Evolutionary conservation across 2,797 vertebrate species (phyloP).

Genomic region (Rhinophrynus dorsalis): DNA sequence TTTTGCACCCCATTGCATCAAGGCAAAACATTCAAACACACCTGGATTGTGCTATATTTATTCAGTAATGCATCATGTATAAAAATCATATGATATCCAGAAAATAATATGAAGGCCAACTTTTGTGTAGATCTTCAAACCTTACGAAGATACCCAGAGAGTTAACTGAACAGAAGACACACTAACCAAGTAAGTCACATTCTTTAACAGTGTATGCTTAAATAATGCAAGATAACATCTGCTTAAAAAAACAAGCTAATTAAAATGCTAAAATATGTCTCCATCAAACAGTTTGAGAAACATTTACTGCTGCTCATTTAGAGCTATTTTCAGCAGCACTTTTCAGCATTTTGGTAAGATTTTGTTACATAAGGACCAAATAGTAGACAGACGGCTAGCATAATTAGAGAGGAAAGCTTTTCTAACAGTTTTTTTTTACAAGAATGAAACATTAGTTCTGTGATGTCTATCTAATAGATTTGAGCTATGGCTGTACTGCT

Average conservation of each 20-base stretch:
- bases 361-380: slow-evolving; percentile 4
- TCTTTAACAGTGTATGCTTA: slow-evolving; percentile 30
- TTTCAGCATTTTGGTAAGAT: not conserved
- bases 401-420: not conserved
- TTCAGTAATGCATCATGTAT: no score
- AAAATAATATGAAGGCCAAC: not conserved
- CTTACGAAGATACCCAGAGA: slow-evolving; percentile 6
- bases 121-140: slow-evolving; percentile 18
- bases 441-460: no score
- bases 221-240: slow-evolving; percentile 44
- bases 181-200: slow-evolving; percentile 14
- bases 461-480: no score
- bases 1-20: no score
- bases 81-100: no score
- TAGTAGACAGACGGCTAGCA: slow-evolving; percentile 1
- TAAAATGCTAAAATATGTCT: slow-evolving; percentile 31
- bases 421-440: no score
- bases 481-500: no score
- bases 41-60: no score
- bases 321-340: slow-evolving; percentile 16
- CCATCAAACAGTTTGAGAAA: slow-evolving; percentile 15
- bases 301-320: slow-evolving; percentile 32
- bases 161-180: slow-evolving; percentile 29
- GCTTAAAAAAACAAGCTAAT: slow-evolving; percentile 17
- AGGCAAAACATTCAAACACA: no score